Conservation (phyloP, 2,113 vertebrate species). For the Lepidothrix coronata region DNA sequence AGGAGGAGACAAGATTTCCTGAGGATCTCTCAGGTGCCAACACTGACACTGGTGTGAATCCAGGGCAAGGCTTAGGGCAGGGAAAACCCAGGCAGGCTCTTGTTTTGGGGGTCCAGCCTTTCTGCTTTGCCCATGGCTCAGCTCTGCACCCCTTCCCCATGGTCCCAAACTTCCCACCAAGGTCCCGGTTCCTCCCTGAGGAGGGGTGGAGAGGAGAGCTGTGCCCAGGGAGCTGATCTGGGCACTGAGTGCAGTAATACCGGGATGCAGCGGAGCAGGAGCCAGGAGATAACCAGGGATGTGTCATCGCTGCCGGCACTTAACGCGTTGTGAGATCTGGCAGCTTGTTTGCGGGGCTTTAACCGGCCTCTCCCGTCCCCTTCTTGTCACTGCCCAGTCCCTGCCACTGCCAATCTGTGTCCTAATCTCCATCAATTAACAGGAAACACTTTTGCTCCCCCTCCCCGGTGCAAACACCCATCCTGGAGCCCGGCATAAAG, state of each 20-base stretch:
- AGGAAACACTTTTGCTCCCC: neutral
- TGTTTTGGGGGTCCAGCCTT: neutral
- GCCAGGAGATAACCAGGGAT: neutral
- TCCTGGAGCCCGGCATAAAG: neutral
- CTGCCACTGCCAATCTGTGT: constrained; percentile 90
- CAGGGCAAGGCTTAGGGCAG: neutral
- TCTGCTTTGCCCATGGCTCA: neutral
- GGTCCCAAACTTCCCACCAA: neutral
- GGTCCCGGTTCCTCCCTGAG: neutral
- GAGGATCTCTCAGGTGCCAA: neutral
- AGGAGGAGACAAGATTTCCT: neutral
- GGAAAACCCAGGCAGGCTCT: too few species aligned
- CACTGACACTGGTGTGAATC: neutral
- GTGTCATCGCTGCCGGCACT: neutral
- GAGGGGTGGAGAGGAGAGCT: accelerated
- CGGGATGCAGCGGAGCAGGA: neutral
- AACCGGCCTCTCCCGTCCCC: constrained; percentile 86
- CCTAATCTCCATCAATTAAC: constrained; percentile 89
- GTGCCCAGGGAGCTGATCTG: neutral
- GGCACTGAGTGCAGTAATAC: neutral
- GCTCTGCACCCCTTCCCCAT: neutral
- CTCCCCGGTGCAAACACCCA: neutral
- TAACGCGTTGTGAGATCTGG: constrained; percentile 84
- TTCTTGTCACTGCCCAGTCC: constrained; percentile 88
- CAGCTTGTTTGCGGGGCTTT: constrained; percentile 89